Evolutionary conservation across 2,113 vertebrate genomes (phyloP).

Genomic region (Brienomyrus longianalis): DNA sequence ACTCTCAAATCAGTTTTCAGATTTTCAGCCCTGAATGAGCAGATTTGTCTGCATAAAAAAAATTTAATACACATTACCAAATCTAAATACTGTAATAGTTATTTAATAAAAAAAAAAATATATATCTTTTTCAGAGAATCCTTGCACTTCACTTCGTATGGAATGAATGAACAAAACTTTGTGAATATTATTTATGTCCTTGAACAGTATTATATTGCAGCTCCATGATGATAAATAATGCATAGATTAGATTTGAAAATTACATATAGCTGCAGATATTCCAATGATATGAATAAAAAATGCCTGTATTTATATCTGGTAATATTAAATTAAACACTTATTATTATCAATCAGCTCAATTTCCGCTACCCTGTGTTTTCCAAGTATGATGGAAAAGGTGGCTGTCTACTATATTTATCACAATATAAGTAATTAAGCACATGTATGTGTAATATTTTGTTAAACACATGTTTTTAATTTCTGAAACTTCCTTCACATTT

Average conservation of each 20-base stretch:
- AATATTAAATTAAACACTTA: background rate
- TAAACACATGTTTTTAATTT: background rate
- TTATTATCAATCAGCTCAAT: background rate
- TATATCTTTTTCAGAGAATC: background rate
- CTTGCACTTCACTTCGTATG: background rate
- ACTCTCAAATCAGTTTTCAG: slow-evolving; percentile 86
- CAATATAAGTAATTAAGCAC: background rate
- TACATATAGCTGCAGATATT: background rate
- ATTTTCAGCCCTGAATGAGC: background rate
- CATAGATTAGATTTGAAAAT: background rate
- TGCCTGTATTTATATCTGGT: background rate
- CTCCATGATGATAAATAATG: background rate
- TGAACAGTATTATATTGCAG: background rate
- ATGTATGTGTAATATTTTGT: background rate
- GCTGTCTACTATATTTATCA: background rate
- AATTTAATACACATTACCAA: slow-evolving; percentile 68
- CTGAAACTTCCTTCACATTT: background rate
- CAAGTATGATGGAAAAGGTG: background rate
- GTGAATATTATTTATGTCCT: background rate
- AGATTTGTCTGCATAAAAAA: slow-evolving; percentile 44
- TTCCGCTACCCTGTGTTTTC: background rate
- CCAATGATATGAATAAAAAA: background rate
- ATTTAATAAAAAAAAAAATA: background rate
- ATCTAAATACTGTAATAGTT: slow-evolving; percentile 60
- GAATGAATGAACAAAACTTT: background rate